phyloP scores from a whole-genome alignment of 2,888 invertebrate genomes.

The Sisyra nigra region DNA sequence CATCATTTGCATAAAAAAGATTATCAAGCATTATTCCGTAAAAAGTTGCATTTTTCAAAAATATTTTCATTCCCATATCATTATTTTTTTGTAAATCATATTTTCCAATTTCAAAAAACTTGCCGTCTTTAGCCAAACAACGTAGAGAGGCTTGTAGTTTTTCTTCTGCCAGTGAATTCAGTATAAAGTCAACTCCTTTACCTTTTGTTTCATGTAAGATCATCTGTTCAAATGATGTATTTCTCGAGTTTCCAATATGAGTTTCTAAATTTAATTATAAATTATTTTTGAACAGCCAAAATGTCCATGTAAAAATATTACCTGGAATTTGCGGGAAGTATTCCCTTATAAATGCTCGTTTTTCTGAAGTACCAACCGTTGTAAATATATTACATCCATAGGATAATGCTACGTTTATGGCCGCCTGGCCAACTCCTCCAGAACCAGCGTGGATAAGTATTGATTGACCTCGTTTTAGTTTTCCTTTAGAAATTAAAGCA shows the following conservation, averaged over 20 bases:
- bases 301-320: background rate
- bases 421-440: slow-evolving; percentile 53
- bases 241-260: slow-evolving; percentile 76
- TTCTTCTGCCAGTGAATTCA: slow-evolving; percentile 86
- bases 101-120: slow-evolving; percentile 77
- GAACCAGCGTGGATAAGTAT: slow-evolving; percentile 36
- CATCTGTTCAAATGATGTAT: slow-evolving; percentile 74
- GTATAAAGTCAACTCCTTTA: slow-evolving; percentile 74
- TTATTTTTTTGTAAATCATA: slow-evolving; percentile 58
- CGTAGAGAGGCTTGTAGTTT: slow-evolving; percentile 59
- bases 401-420: slow-evolving; percentile 42
- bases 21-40: slow-evolving; percentile 54
- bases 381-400: slow-evolving; percentile 41
- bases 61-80: slow-evolving; percentile 42
- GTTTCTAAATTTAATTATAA: slow-evolving; percentile 22
- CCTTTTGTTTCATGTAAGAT: slow-evolving; percentile 66
- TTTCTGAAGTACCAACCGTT: slow-evolving; percentile 39
- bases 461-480: slow-evolving; percentile 21
- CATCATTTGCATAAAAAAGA: slow-evolving; percentile 32
- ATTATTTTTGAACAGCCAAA: background rate
- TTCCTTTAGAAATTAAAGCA: slow-evolving; percentile 25
- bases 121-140: slow-evolving; percentile 41
- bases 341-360: slow-evolving; percentile 32
- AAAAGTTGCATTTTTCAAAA: slow-evolving; percentile 56
- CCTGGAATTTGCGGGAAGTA: slow-evolving; percentile 28